Conservation (phyloP, 2,797 vertebrate genomes). For the Cryptoblepharus egeriae region DNA sequence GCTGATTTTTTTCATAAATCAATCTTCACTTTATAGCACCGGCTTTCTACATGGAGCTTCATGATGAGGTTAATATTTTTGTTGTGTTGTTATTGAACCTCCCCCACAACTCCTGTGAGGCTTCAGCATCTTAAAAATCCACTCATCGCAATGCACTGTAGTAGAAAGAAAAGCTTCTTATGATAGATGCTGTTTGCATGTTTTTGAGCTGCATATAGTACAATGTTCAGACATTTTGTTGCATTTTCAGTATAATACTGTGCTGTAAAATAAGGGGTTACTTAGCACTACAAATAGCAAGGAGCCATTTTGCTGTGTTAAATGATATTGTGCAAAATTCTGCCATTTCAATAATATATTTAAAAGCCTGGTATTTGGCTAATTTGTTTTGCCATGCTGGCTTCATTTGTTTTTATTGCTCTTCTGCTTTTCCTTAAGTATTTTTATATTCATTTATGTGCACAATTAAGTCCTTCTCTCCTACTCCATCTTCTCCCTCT, state of each 20-base stretch:
- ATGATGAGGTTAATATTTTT: slow-evolving; percentile 42
- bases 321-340: neutral
- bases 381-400: neutral
- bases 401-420: neutral
- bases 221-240: slow-evolving; percentile 49
- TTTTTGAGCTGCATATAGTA: slow-evolving; percentile 45
- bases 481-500: neutral
- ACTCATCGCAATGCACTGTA: slow-evolving; percentile 25
- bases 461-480: neutral
- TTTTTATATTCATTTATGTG: neutral
- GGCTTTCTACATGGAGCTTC: slow-evolving; percentile 18
- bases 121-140: slow-evolving; percentile 31
- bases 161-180: slow-evolving; percentile 2
- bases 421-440: neutral
- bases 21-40: slow-evolving; percentile 4
- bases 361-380: slow-evolving; percentile 1
- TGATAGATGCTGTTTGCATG: slow-evolving; percentile 22
- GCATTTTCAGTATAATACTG: slow-evolving; percentile 55
- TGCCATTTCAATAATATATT: slow-evolving; percentile 18
- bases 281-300: slow-evolving; percentile 39
- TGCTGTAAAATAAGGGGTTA: slow-evolving; percentile 42
- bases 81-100: slow-evolving; percentile 37
- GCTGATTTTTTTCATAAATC: neutral
- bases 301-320: slow-evolving; percentile 40
- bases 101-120: neutral